These are phyloP conservation scores for Panorpa germanica DNA, from an alignment of 2,888 invertebrate species.

Conservation along the genomic window DNA sequence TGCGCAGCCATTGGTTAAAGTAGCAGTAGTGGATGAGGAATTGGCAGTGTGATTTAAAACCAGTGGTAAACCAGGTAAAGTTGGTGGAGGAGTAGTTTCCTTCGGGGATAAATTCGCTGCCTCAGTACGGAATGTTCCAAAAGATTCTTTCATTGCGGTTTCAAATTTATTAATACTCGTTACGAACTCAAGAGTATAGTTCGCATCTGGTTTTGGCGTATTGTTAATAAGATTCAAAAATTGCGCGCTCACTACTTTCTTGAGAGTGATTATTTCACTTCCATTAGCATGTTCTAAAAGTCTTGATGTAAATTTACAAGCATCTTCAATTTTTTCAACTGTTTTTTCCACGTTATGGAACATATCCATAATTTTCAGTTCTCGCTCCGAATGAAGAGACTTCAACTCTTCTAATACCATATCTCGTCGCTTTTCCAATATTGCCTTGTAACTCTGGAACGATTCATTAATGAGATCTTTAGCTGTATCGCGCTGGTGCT, in stretches of 20 bases:
- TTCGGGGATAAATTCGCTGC: constrained; percentile 23
- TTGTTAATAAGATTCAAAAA: constrained; percentile 60
- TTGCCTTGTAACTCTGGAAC: constrained; percentile 59
- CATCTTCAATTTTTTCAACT: constrained; percentile 68
- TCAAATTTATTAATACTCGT: constrained; percentile 66
- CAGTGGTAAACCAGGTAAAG: constrained; percentile 31
- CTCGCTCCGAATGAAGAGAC: constrained; percentile 62
- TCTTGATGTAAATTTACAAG: constrained; percentile 66
- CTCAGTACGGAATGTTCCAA: constrained; percentile 56
- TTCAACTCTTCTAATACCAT: constrained; percentile 53
- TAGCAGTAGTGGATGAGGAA: constrained; percentile 18
- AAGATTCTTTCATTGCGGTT: constrained; percentile 45
- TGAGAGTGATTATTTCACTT: constrained; percentile 66
- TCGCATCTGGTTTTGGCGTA: constrained; percentile 63
- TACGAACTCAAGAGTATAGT: constrained; percentile 63
- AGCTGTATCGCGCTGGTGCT: constrained; percentile 72
- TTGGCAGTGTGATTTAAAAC: constrained; percentile 15
- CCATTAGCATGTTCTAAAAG: constrained; percentile 71
- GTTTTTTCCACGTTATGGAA: constrained; percentile 69
- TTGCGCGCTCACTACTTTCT: constrained; percentile 59
- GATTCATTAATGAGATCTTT: constrained; percentile 66
- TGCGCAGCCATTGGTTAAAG: constrained; percentile 13
- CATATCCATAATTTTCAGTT: constrained; percentile 77
- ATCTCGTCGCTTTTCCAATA: constrained; percentile 65
- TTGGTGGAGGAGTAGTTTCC: constrained; percentile 28